Base-by-base conservation (phyloP, 2,113 vertebrate genomes). In the Nesogale talazaci region DNA sequence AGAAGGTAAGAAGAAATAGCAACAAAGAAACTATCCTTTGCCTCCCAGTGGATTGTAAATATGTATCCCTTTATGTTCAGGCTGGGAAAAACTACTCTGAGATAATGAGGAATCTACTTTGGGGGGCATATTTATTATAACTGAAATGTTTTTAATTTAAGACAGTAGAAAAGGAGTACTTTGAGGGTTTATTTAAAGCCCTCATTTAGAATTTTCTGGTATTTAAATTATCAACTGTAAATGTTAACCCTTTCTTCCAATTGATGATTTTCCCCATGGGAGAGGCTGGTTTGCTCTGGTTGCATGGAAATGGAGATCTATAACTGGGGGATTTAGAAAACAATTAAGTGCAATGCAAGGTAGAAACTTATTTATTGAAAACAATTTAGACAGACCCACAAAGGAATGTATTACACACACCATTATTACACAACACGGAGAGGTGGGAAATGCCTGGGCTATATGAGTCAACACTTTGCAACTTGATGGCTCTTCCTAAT, bases 221-320 rank as follows among this genome's bases (percentile, higher is more conserved):
- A 77, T 56, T 94, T 85, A 69, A 86, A 72, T 78, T 72, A 69
- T 34, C 31, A 83, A 91, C n/a, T 69, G 27, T 77, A 93, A 86
- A 92, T 89, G 36, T 86, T 94, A 97, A 93, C 27, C n/a, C 72
- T 83, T 75, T 27, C 7, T 78, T 85, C n/a, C 85, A 8, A 91
- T 76, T 25, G 34, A 52, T 52, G 46, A 10, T 52, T 9, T 12
- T 52, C 46, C 46, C 46, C 46, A 52, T 52, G 46, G 10, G 46
- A 52, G 46, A 12, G 46, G 46, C 46, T 52, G 46, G 46, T 52
- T 52, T 52, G 46, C 46, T 52, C 46, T 52, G 46, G 46, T 52
- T 52, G 46, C 10, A 52, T 52, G 46, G 46, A 52, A 52, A 52
- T 5, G 22, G 59, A 85, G 80, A 79, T 69, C 27, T 34, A 16